Evolutionary conservation across 2,888 invertebrate species (phyloP).

Genomic region (Luperina testacea): DNA sequence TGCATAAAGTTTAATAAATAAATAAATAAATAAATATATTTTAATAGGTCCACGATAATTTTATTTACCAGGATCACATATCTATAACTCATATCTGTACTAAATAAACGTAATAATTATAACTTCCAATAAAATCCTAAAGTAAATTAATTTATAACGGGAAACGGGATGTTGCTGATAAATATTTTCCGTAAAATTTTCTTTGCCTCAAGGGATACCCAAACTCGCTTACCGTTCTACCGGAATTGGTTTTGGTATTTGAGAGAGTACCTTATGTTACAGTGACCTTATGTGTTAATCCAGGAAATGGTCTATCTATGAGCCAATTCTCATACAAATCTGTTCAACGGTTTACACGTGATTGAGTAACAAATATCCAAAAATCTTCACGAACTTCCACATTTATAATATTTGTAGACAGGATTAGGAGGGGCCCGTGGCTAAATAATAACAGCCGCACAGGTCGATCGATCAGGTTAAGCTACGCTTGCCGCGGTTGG

Average conservation of each 20-base stretch:
- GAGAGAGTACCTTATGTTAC: background rate
- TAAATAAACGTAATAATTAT: background rate
- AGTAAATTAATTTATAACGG: constrained; percentile 24
- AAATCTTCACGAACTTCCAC: no score
- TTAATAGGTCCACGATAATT: background rate
- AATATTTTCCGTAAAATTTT: constrained; percentile 29
- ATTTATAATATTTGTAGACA: no score
- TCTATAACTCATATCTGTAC: background rate
- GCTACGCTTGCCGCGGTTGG: no score
- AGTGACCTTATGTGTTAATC: background rate
- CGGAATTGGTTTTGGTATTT: constrained; percentile 39
- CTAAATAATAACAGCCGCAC: no score
- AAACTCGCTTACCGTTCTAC: background rate
- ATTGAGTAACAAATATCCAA: no score
- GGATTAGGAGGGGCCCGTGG: no score
- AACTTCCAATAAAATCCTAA: background rate
- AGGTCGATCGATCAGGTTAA: no score
- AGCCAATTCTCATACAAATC: no score
- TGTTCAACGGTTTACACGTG: no score
- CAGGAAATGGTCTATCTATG: no score
- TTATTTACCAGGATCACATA: background rate
- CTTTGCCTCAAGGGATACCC: constrained; percentile 3
- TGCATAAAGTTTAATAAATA: no score
- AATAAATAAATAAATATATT: no score
- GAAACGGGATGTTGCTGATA: constrained; percentile 8